These are phyloP conservation scores for Pitta sordida DNA, from an alignment of 2,113 vertebrate genomes.

Conservation along the genomic window DNA sequence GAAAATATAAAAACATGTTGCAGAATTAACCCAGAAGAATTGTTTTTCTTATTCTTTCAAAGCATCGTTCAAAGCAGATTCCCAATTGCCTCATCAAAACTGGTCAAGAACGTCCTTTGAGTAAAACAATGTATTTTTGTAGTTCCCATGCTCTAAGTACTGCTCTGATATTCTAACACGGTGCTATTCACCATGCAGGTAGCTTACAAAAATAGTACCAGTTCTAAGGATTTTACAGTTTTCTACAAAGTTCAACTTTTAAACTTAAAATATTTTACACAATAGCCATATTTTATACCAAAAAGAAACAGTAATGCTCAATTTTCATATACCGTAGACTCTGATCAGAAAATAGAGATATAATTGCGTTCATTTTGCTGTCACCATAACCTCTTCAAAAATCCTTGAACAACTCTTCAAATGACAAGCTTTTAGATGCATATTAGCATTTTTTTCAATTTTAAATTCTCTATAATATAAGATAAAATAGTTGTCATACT, in stretches of 20 bases:
- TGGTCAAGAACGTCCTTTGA: not conserved
- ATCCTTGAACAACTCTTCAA: constrained; percentile 79
- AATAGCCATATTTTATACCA: constrained; percentile 64
- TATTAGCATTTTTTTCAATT: constrained; percentile 84
- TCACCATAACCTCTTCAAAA: constrained; percentile 84
- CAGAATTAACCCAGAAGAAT: not conserved
- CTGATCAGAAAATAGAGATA: constrained; percentile 82
- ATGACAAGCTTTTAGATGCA: constrained; percentile 86
- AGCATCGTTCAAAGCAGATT: constrained; percentile 4
- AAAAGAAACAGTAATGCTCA: constrained; percentile 69
- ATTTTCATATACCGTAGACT: constrained; percentile 71
- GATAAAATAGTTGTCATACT: constrained; percentile 77
- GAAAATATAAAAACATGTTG: not conserved
- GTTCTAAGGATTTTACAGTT: constrained; percentile 32
- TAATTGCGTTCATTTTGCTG: constrained; percentile 86
- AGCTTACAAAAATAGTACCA: constrained; percentile 48
- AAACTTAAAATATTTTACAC: constrained; percentile 66
- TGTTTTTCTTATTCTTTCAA: not conserved
- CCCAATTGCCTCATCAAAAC: not conserved
- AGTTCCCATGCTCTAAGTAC: not conserved
- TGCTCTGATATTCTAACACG: not conserved
- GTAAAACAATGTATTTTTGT: not conserved
- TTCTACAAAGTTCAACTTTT: constrained; percentile 64
- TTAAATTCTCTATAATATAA: constrained; percentile 77
- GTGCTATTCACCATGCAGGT: not conserved